Percentiles rank a stretch among this genome's conserved stretches.
These are phyloP conservation scores for Bradypodion ventrale DNA, from an alignment of 2,797 vertebrate species.

Conservation along the genomic window DNA sequence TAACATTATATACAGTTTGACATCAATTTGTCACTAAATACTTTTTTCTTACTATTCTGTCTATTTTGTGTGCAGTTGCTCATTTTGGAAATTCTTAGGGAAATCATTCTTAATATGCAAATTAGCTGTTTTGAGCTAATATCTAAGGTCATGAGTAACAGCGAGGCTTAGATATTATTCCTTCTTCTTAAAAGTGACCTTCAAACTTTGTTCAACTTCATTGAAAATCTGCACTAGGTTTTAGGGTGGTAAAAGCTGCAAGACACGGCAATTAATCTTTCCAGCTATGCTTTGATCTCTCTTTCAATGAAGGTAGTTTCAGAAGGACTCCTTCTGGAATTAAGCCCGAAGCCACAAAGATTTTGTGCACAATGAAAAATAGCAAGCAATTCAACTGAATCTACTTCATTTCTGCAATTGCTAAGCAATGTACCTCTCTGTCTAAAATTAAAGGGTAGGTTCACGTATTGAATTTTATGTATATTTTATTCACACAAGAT, in stretches of 20 bases:
- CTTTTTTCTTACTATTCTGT: too few species aligned
- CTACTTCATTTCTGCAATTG: background rate
- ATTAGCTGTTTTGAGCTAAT: background rate
- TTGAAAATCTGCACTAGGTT: background rate
- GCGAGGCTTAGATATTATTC: background rate
- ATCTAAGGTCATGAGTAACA: background rate
- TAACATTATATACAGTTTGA: background rate
- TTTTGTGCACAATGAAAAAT: background rate
- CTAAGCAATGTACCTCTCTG: background rate
- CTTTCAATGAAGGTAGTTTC: slow-evolving; percentile 1
- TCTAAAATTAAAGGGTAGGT: background rate
- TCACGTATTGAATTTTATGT: background rate
- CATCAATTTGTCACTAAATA: background rate
- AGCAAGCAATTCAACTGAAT: background rate
- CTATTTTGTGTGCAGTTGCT: background rate
- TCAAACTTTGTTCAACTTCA: background rate
- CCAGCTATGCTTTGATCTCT: background rate
- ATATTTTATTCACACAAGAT: background rate
- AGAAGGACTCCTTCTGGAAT: slow-evolving; percentile 11
- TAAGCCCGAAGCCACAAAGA: slow-evolving; percentile 5
- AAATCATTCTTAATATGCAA: background rate
- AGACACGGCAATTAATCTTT: slow-evolving; percentile 28
- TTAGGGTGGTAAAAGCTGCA: background rate
- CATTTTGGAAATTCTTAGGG: background rate
- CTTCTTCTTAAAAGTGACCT: background rate